Evolutionary conservation across 2,113 vertebrate species (phyloP), one percentile per base, ranked within the genome.

Genomic region (Monopterus albus): DNA sequence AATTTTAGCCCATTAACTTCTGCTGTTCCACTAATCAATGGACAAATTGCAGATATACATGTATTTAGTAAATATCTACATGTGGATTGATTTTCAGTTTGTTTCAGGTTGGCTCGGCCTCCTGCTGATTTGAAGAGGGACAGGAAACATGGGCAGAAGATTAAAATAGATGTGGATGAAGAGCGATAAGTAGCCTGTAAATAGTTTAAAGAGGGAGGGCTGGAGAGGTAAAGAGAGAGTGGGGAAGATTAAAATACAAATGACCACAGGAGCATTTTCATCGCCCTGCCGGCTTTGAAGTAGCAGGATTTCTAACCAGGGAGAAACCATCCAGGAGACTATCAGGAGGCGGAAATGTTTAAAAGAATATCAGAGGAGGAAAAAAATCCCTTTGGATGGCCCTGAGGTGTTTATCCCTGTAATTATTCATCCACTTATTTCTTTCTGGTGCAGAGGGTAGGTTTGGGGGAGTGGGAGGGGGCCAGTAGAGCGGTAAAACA

Each of bases 341-440:
- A 77, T 87, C 74, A 85, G 73, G 84, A 81, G 78, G 78, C 73
- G 66, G 86, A 87, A 89, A 80, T 78, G 39, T 87, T 89, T 87
- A 72, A 72, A 83, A 82, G 84, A 79, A 84, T 82, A 89, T 87
- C 53, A 80, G 72, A 71, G 70, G 78, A 51, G 60, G 25, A 42
- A 40, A 53, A 61, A 76, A 65, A 64, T 12, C 50, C 81, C 64
- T 56, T 86, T 51, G 72, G 82, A 85, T 83, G 35, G 81, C 90
- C 89, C 72, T 70, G 38, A 83, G 90, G 87, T 88, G 87, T 92
- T 87, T 89, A 78, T 83, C 89, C 79, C 87, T 90, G 84, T 90
- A 90, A 90, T 92, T 91, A 92, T 89, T 86, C 81, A 86, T 89
- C 80, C 62, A 67, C 66, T 90, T 87, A 82, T 82, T 82, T 84